Percentiles rank a stretch among this genome's conserved stretches.
phyloP scores from a whole-genome alignment of 2,888 invertebrate genomes.

The Julus scanicus region DNA sequence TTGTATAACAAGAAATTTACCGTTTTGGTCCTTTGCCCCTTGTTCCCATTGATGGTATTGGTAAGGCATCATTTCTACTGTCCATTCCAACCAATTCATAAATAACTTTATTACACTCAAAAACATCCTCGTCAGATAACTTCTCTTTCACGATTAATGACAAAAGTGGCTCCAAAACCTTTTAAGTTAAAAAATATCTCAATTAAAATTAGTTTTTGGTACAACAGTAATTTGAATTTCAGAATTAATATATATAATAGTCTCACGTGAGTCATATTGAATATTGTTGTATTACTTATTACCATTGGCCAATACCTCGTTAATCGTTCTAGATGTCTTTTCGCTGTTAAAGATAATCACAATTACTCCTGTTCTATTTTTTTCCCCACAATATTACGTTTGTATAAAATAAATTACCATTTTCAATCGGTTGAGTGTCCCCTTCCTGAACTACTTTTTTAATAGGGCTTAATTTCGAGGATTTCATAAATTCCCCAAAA shows the following conservation, averaged over 20 bases:
- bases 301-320: constrained; percentile 84
- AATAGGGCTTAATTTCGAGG: constrained; percentile 67
- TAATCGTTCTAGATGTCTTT: constrained; percentile 78
- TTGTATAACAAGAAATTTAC: constrained; percentile 61
- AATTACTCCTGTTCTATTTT: neutral
- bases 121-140: constrained; percentile 85
- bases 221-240: constrained; percentile 16
- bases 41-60: constrained; percentile 71
- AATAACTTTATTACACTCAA: constrained; percentile 86
- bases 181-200: constrained; percentile 56
- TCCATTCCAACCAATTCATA: constrained; percentile 83
- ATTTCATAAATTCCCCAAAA: constrained; percentile 88
- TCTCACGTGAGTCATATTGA: constrained; percentile 75
- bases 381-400: no score
- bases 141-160: constrained; percentile 83
- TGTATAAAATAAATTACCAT: constrained; percentile 61
- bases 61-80: constrained; percentile 83
- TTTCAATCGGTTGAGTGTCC: constrained; percentile 69
- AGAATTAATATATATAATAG: no score
- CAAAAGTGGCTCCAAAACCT: constrained; percentile 85
- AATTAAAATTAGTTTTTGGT: neutral
- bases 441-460: constrained; percentile 60
- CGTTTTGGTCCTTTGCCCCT: constrained; percentile 67
- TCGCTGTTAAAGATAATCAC: constrained; percentile 66
- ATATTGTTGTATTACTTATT: constrained; percentile 87